Evolutionary conservation across 2,888 invertebrate genomes (phyloP).

Genomic region (Lingula anatina): DNA sequence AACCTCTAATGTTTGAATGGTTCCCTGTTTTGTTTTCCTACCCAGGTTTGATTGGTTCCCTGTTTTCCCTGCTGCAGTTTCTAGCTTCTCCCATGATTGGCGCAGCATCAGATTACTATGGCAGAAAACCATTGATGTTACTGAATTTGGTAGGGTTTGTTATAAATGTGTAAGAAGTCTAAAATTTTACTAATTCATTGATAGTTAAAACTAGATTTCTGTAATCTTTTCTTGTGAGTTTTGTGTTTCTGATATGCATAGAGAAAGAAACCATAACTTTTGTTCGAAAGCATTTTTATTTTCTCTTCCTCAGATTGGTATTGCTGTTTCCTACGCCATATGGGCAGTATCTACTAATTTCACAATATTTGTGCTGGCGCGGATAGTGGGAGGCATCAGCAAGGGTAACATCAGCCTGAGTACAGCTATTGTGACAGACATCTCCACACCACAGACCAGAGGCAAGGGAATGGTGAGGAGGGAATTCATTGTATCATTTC

Average conservation of each 20-base stretch:
- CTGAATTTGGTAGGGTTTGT: slow-evolving; percentile 69
- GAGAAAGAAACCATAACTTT: too few relatives aligned
- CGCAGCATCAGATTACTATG: slow-evolving; percentile 90
- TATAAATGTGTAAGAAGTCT: too few relatives aligned
- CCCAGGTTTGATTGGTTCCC: slow-evolving; percentile 80
- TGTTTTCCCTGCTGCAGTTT: slow-evolving; percentile 95
- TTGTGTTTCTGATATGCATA: too few relatives aligned
- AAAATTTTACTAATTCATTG: neutral
- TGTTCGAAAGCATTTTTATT: too few relatives aligned
- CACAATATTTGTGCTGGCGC: slow-evolving; percentile 81
- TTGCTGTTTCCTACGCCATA: slow-evolving; percentile 76
- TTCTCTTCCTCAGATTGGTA: slow-evolving; percentile 72
- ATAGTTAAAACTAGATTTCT: neutral
- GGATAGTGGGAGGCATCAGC: slow-evolving; percentile 89
- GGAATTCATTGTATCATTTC: too few relatives aligned
- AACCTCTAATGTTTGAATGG: too few relatives aligned
- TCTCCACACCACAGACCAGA: slow-evolving; percentile 75
- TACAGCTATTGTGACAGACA: slow-evolving; percentile 92
- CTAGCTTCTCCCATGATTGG: slow-evolving; percentile 90
- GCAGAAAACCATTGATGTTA: slow-evolving; percentile 80
- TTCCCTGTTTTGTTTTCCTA: too few relatives aligned
- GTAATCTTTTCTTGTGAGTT: too few relatives aligned
- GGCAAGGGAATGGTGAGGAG: slow-evolving; percentile 83
- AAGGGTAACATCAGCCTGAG: slow-evolving; percentile 95
- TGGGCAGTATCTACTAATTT: slow-evolving; percentile 89